Evolutionary conservation across 2,888 invertebrate species (phyloP).

Genomic region (Malacosoma neustria): DNA sequence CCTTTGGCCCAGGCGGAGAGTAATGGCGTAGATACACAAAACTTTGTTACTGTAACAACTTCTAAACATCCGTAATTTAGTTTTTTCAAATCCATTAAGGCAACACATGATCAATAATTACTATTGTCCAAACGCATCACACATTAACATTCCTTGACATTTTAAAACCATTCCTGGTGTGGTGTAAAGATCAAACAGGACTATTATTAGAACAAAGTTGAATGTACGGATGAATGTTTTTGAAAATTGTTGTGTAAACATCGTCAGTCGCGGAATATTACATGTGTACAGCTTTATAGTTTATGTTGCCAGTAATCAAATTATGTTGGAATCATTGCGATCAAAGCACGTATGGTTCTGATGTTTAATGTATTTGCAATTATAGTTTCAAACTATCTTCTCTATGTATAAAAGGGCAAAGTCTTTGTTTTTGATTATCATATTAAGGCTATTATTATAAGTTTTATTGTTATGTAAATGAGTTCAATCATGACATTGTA

Average conservation of each 20-base stretch:
- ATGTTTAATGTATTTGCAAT: too few species aligned
- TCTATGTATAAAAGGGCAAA: too few species aligned
- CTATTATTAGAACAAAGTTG: slow-evolving; percentile 45
- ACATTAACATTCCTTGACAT: background rate
- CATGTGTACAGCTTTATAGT: background rate
- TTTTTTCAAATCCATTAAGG: background rate
- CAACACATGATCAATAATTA: background rate
- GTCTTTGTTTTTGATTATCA: too few species aligned
- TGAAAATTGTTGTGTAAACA: slow-evolving; percentile 27
- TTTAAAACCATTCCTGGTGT: background rate
- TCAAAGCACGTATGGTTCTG: too few species aligned
- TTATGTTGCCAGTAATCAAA: background rate
- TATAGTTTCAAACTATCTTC: too few species aligned
- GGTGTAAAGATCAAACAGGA: slow-evolving; percentile 43
- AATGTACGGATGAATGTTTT: slow-evolving; percentile 43
- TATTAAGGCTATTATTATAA: too few species aligned
- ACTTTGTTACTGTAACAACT: too few species aligned
- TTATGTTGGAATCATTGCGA: too few species aligned
- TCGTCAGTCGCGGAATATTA: slow-evolving; percentile 2
- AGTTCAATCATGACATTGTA: too few species aligned
- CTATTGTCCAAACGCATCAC: background rate
- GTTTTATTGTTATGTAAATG: too few species aligned
- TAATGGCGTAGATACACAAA: too few species aligned
- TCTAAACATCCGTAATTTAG: background rate
- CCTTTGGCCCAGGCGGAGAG: too few species aligned